phyloP scores from a whole-genome alignment of 2,888 invertebrate species.

The Cephus sareptanus region DNA sequence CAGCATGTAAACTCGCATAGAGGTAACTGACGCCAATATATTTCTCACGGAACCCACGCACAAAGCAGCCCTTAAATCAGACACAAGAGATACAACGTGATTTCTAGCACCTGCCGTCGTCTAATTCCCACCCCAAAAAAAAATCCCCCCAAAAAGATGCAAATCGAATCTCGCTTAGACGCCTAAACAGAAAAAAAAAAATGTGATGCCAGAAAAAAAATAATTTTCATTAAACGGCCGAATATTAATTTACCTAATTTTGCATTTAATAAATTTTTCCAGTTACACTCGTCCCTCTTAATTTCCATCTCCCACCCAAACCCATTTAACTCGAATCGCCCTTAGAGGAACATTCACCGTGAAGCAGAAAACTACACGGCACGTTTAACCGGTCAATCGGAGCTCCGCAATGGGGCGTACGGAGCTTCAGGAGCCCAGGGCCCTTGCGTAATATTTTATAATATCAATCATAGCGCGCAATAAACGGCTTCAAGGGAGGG shows the following conservation, averaged over 20 bases:
- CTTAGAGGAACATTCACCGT: not conserved
- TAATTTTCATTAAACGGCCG: no score
- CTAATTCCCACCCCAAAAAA: not conserved
- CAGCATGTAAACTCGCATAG: not conserved
- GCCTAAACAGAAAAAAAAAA: no score
- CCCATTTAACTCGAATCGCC: no score
- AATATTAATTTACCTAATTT: no score
- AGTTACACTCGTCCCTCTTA: no score
- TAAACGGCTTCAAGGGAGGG: slow-evolving; percentile 45
- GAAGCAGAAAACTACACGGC: not conserved
- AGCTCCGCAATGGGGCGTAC: not conserved
- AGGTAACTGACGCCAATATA: slow-evolving; percentile 6
- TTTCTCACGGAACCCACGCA: not conserved
- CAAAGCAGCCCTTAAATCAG: not conserved
- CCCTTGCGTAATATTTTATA: slow-evolving; percentile 48
- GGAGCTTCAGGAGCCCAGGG: not conserved
- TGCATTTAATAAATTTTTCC: no score
- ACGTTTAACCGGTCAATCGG: not conserved
- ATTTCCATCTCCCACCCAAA: no score
- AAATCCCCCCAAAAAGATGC: no score
- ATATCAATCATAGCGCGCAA: slow-evolving; percentile 59
- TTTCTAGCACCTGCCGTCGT: not conserved
- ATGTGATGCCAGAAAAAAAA: no score
- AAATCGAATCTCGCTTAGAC: no score
- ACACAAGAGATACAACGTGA: not conserved